Evolutionary conservation across 2,888 invertebrate species (phyloP).

Genomic region (Galeopsomyia nigrocyanea): DNA sequence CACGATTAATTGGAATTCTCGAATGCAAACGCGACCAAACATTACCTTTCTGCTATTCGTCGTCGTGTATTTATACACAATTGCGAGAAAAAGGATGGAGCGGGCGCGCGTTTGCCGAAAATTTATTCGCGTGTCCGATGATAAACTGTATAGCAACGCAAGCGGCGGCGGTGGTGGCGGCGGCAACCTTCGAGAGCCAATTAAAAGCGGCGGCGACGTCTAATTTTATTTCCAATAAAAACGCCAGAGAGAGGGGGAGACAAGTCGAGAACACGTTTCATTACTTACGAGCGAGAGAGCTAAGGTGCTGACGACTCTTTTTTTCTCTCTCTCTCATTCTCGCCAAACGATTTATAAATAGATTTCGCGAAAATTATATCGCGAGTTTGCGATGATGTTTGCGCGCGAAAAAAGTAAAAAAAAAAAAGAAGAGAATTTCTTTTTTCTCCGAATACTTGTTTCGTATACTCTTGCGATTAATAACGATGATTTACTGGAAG

Average conservation of each 20-base stretch:
- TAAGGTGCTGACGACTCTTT: conserved; percentile 2
- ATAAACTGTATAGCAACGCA: not conserved
- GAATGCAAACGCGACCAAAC: conserved; percentile 25
- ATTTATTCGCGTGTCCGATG: too few relatives aligned
- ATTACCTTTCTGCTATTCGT: conserved; percentile 42
- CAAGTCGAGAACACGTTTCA: conserved; percentile 30
- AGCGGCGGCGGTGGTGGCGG: too few relatives aligned
- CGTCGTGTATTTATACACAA: conserved; percentile 42
- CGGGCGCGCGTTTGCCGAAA: not conserved
- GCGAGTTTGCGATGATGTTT: conserved; percentile 3
- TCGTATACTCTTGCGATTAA: conserved; percentile 5
- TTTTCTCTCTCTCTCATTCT: not conserved
- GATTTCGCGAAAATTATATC: conserved; percentile 26
- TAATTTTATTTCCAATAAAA: conserved; percentile 50
- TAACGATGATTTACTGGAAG: conserved; percentile 27
- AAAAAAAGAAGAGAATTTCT: too few relatives aligned
- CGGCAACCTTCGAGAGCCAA: conserved; percentile 45
- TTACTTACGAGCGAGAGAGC: conserved; percentile 25
- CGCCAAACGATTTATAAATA: not conserved
- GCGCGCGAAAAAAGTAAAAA: not conserved
- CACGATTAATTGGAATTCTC: too few relatives aligned
- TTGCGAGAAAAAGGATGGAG: not conserved
- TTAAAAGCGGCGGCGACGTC: conserved; percentile 47
- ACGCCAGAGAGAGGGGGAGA: conserved; percentile 49
- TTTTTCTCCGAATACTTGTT: too few relatives aligned